These are phyloP conservation scores for Tetramorium simillimum DNA, from an alignment of 1,140 invertebrate species.

Conservation along the genomic window DNA sequence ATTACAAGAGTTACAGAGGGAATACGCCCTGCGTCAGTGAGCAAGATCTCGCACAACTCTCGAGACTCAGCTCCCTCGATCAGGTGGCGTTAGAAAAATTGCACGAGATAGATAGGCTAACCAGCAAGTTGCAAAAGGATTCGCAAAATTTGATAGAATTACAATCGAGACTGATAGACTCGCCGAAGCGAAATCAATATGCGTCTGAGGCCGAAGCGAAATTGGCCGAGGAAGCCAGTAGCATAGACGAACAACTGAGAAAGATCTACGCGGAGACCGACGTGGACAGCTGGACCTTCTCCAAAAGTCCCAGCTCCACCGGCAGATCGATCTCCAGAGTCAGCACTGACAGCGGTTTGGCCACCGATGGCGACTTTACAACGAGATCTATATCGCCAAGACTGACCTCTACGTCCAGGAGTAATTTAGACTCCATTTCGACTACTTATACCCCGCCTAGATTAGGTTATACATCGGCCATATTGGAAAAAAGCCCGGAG, in stretches of 20 bases:
- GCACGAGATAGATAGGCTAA: conserved; percentile 91
- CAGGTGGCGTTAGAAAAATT: conserved; percentile 91
- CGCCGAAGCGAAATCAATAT: conserved; percentile 85
- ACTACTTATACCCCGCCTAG: conserved; percentile 80
- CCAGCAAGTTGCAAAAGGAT: conserved; percentile 91
- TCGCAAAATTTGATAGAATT: conserved; percentile 92
- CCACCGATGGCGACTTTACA: conserved; percentile 84
- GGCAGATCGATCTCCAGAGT: conserved; percentile 83
- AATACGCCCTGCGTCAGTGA: conserved; percentile 91
- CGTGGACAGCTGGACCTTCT: conserved; percentile 90
- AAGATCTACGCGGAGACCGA: conserved; percentile 89
- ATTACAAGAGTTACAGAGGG: conserved; percentile 92
- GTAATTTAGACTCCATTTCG: conserved; percentile 81
- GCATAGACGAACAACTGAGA: conserved; percentile 90
- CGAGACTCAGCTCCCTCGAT: conserved; percentile 90
- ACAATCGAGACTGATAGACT: conserved; percentile 89
- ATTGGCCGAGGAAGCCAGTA: conserved; percentile 88
- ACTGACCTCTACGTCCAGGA: conserved; percentile 82
- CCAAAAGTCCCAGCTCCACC: conserved; percentile 86
- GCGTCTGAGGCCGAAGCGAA: conserved; percentile 86
- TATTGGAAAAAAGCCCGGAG: conserved; percentile 82
- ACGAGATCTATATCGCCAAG: conserved; percentile 83
- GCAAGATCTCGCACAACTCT: conserved; percentile 91
- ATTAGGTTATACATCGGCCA: conserved; percentile 77
- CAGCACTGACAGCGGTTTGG: conserved; percentile 83